Evolutionary conservation across 2,113 vertebrate species (phyloP).

Genomic region (Fukomys damarensis): DNA sequence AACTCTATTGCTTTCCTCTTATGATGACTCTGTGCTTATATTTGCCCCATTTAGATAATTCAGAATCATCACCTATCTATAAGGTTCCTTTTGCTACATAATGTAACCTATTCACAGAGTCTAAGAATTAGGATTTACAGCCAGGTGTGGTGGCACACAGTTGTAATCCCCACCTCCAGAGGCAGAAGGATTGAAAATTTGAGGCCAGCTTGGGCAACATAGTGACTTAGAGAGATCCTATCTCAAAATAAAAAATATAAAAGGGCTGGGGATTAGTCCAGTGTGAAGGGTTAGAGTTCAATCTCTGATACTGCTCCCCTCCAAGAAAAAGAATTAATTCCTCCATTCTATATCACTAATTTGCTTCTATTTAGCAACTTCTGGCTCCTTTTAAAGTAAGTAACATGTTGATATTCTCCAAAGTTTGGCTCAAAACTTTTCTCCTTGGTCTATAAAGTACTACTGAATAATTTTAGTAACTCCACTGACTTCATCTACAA

Average conservation of each 20-base stretch:
- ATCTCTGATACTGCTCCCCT: not conserved
- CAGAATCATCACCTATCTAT: not conserved
- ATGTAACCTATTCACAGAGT: not conserved
- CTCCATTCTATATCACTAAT: not conserved
- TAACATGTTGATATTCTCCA: not conserved
- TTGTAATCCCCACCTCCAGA: not conserved
- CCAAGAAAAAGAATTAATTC: not conserved
- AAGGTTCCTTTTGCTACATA: not conserved
- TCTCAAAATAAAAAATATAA: not conserved
- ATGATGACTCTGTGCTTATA: not conserved
- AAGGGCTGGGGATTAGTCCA: not conserved
- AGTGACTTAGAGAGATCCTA: not conserved
- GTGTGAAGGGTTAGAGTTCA: not conserved
- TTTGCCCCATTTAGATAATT: not conserved
- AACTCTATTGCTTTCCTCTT: not conserved
- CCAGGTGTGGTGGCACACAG: not conserved
- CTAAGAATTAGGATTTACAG: not conserved
- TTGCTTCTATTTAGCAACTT: not conserved
- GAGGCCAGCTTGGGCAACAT: not conserved
- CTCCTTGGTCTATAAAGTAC: not conserved
- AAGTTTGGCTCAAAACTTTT: not conserved
- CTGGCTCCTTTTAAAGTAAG: not conserved
- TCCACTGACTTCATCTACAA: not conserved
- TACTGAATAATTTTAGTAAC: not conserved
- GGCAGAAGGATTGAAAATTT: not conserved